Evolutionary conservation across 2,888 invertebrate species (phyloP).

Genomic region (Amphipoea lucens): DNA sequence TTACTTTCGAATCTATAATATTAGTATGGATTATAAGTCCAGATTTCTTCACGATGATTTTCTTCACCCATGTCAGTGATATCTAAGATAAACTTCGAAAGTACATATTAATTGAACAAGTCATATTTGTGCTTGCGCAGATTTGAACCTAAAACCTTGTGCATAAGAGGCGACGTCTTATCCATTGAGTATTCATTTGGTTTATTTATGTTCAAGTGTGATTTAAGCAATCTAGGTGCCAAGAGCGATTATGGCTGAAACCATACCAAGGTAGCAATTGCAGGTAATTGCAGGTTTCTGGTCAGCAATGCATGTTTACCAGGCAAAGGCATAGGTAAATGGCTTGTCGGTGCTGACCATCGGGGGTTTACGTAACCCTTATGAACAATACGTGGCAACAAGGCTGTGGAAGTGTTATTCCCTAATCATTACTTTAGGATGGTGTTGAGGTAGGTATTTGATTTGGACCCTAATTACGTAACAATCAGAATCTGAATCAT

Average conservation of each 20-base stretch:
- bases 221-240: background rate
- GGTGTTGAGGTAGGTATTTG: background rate
- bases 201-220: background rate
- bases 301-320: background rate
- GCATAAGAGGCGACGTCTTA: too few relatives aligned
- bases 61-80: too few relatives aligned
- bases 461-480: background rate
- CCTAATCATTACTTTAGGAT: background rate
- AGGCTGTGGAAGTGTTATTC: background rate
- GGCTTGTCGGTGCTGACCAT: background rate
- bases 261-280: background rate
- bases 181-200: too few relatives aligned
- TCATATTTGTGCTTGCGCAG: too few relatives aligned
- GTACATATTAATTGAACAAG: too few relatives aligned
- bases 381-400: background rate
- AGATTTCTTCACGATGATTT: too few relatives aligned
- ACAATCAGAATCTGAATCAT: too few relatives aligned
- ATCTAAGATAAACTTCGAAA: too few relatives aligned
- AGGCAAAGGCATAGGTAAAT: background rate
- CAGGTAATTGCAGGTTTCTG: background rate
- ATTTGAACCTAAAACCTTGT: too few relatives aligned
- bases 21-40: too few relatives aligned
- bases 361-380: background rate
- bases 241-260: background rate
- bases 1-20: too few relatives aligned